phyloP scores from a whole-genome alignment of 2,888 invertebrate genomes.

The Trachelus stipa region DNA sequence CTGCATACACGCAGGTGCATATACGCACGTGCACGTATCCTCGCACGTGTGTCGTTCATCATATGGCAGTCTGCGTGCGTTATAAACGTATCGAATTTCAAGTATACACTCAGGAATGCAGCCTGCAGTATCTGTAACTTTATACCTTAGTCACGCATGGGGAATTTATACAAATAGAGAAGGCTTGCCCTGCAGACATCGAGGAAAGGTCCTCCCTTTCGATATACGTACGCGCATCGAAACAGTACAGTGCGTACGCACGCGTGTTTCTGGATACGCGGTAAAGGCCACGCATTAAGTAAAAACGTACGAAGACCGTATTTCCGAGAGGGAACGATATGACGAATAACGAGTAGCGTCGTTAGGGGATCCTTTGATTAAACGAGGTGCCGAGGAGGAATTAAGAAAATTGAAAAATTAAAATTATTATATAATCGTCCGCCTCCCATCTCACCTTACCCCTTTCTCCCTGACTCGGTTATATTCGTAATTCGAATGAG shows the following conservation, averaged over 20 bases:
- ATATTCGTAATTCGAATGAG: neutral
- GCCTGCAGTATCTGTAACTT: constrained; percentile 47
- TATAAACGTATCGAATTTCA: constrained; percentile 54
- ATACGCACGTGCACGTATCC: constrained; percentile 9
- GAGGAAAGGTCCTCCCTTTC: constrained; percentile 3
- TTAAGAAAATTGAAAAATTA: neutral
- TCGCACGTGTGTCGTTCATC: neutral
- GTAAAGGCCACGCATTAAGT: neutral
- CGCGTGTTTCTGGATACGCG: neutral
- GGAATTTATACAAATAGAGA: constrained; percentile 11
- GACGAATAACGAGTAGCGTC: neutral
- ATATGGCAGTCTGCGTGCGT: constrained; percentile 10
- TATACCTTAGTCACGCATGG: constrained; percentile 54
- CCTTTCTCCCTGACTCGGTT: neutral
- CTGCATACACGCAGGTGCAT: neutral
- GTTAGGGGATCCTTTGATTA: neutral
- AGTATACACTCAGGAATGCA: constrained; percentile 49
- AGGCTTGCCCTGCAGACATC: constrained; percentile 4
- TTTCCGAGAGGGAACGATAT: neutral
- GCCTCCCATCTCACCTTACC: neutral
- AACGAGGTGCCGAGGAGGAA: neutral
- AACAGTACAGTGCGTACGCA: neutral
- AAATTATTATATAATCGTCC: neutral
- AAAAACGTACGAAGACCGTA: neutral
- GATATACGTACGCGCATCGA: neutral